phyloP scores from a whole-genome alignment of 2,113 vertebrate genomes.

The Crotalus viridis region DNA sequence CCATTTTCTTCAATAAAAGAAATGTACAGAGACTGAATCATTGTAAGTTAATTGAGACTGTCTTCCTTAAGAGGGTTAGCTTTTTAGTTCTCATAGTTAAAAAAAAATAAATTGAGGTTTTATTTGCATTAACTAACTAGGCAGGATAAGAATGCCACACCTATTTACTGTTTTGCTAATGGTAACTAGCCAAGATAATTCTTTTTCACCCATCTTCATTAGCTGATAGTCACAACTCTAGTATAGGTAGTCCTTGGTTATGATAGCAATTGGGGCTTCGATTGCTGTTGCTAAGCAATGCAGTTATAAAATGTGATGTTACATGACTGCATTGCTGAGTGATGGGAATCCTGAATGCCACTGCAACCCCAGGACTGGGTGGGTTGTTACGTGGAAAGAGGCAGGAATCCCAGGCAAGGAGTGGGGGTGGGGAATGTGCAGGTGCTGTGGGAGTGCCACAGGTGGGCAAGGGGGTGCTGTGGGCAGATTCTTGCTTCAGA shows the following conservation, averaged over 20 bases:
- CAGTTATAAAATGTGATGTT: too few relatives aligned
- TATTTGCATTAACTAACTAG: background rate
- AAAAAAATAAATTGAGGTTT: background rate
- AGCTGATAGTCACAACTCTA: background rate
- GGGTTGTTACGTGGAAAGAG: too few relatives aligned
- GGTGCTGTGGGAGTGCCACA: background rate
- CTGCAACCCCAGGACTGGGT: too few relatives aligned
- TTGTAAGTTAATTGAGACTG: background rate
- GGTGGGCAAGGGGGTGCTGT: background rate
- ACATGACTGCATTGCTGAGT: too few relatives aligned
- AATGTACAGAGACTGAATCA: background rate
- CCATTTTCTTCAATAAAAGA: background rate
- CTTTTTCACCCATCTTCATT: background rate
- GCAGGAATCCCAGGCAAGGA: background rate
- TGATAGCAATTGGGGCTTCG: background rate
- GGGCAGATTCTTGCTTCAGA: background rate
- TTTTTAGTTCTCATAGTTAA: background rate
- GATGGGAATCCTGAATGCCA: too few relatives aligned
- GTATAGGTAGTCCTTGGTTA: background rate
- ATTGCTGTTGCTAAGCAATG: too few relatives aligned
- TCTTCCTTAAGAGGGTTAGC: background rate
- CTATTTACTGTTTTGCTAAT: background rate
- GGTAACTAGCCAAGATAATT: background rate
- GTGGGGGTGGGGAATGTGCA: background rate
- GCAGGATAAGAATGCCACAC: background rate